phyloP scores from a whole-genome alignment of 2,888 invertebrate species.

The Girardia tigrina region DNA sequence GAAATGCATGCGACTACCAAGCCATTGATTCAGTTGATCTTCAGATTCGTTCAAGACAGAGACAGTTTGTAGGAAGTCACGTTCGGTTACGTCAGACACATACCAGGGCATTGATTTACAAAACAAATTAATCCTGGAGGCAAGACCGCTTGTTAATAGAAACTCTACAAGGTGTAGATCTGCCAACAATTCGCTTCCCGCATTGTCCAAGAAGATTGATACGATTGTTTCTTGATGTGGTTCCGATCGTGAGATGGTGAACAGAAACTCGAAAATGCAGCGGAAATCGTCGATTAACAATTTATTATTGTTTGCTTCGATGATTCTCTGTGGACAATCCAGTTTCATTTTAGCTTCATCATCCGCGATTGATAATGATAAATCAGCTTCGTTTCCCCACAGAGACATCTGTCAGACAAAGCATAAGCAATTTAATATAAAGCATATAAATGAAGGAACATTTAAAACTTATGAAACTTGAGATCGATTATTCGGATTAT shows the following conservation, averaged over 20 bases:
- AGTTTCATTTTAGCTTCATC: constrained; percentile 58
- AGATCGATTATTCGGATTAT: too few species aligned
- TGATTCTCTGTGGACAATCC: constrained; percentile 50
- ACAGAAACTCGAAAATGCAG: background rate
- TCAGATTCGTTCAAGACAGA: constrained; percentile 41
- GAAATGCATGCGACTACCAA: background rate
- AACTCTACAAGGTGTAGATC: constrained; percentile 76
- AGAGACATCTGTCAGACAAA: constrained; percentile 55
- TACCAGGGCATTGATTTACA: constrained; percentile 85
- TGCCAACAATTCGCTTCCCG: constrained; percentile 77
- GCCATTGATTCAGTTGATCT: background rate
- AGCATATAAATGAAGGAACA: too few species aligned
- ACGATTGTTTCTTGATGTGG: constrained; percentile 39
- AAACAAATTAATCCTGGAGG: constrained; percentile 64
- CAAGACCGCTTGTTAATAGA: constrained; percentile 56
- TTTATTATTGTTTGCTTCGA: constrained; percentile 26
- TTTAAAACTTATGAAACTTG: too few species aligned
- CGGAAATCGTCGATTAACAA: constrained; percentile 29
- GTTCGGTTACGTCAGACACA: constrained; percentile 69
- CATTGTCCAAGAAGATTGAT: constrained; percentile 66
- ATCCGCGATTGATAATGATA: constrained; percentile 64
- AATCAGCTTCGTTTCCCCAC: constrained; percentile 88
- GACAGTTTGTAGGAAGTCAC: constrained; percentile 66
- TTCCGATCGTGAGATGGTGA: background rate
- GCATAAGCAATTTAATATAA: too few species aligned